These are phyloP conservation scores for Prunella himalayana DNA, from an alignment of 2,113 vertebrate genomes.

Conservation along the genomic window DNA sequence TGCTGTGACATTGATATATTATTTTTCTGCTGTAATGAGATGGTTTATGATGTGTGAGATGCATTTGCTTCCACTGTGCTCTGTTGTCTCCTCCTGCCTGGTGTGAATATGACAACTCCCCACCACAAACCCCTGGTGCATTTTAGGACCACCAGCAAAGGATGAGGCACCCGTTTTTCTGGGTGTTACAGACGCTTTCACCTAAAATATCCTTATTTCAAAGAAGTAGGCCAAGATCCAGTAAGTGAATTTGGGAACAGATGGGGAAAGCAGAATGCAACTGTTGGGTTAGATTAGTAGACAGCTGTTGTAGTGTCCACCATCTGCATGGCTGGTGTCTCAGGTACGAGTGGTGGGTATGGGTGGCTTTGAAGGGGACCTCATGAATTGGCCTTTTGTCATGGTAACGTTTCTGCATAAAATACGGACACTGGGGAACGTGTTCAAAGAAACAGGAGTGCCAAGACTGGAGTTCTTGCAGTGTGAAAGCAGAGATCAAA, in stretches of 20 bases:
- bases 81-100: neutral
- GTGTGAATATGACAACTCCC: rapidly evolving
- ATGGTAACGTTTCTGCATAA: neutral
- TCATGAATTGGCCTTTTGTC: neutral
- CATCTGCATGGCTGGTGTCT: neutral
- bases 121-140: neutral
- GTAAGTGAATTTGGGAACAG: neutral
- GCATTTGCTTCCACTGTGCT: neutral
- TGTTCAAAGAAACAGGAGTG: neutral
- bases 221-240: neutral
- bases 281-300: neutral
- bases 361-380: neutral
- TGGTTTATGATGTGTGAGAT: neutral
- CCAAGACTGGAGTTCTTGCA: neutral
- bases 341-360: rapidly evolving
- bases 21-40: neutral
- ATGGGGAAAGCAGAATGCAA: neutral
- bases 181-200: neutral
- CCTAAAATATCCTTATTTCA: neutral
- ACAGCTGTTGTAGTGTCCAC: neutral
- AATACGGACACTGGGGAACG: neutral
- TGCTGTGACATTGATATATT: neutral
- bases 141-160: neutral
- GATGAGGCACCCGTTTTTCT: neutral
- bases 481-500: neutral